phyloP scores from a whole-genome alignment of 1,140 invertebrate genomes.

The Tetraneura akinire region DNA sequence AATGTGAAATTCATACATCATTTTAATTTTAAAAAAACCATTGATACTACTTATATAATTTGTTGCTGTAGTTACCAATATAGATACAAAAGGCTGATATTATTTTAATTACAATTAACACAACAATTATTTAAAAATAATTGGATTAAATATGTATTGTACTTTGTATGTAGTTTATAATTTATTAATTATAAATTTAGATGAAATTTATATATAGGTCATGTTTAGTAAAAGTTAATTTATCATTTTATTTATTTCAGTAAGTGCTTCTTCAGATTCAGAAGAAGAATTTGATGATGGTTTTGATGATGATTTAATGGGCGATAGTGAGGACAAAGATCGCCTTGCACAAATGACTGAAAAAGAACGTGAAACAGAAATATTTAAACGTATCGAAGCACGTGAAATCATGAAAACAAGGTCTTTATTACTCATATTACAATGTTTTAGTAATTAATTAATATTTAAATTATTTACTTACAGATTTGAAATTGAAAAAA shows the following conservation, averaged over 20 bases:
- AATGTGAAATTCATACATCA: no score
- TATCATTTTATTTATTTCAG: background rate
- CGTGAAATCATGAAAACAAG: slow-evolving; percentile 88
- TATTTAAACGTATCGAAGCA: slow-evolving; percentile 93
- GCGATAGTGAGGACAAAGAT: slow-evolving; percentile 91
- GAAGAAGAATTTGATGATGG: slow-evolving; percentile 78
- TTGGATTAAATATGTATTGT: no score
- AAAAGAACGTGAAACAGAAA: slow-evolving; percentile 94
- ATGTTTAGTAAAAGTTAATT: background rate
- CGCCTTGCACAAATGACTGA: slow-evolving; percentile 90
- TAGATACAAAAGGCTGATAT: no score
- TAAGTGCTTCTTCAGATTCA: slow-evolving; percentile 60
- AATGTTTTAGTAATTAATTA: background rate
- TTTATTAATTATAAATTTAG: no score
- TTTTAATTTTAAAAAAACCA: no score
- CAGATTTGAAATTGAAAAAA: slow-evolving; percentile 96
- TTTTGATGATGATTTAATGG: slow-evolving; percentile 96
- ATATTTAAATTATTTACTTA: slow-evolving; percentile 51
- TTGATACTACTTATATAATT: no score
- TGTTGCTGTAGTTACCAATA: no score
- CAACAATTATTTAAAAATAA: no score
- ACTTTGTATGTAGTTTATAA: no score
- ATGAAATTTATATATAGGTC: no score
- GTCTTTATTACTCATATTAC: slow-evolving; percentile 58
- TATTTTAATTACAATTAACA: no score